Conservation (phyloP, 2,888 invertebrate genomes). For the Actias luna region DNA sequence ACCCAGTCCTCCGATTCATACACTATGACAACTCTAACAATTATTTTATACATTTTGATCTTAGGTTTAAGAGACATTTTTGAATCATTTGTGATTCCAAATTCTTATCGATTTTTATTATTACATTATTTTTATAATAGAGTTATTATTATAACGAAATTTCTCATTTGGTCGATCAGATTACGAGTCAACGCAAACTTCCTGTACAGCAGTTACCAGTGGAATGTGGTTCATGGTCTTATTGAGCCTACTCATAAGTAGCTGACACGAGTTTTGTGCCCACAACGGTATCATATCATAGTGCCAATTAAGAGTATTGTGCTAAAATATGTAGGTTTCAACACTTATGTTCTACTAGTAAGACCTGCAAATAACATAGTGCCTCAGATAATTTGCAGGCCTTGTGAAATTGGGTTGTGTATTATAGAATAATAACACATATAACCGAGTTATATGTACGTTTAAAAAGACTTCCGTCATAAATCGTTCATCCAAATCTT, state of each 20-base stretch:
- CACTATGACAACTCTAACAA: too few relatives aligned
- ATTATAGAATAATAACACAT: not conserved
- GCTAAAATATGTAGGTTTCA: constrained; percentile 30
- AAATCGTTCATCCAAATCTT: not conserved
- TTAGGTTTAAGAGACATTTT: too few relatives aligned
- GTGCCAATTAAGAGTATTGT: constrained; percentile 61
- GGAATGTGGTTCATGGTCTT: constrained; percentile 43
- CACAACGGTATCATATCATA: constrained; percentile 35
- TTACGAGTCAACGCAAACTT: constrained; percentile 74
- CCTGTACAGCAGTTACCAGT: constrained; percentile 44
- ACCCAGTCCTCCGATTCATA: too few relatives aligned
- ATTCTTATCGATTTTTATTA: too few relatives aligned
- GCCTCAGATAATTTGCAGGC: not conserved
- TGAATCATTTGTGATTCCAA: too few relatives aligned
- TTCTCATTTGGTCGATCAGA: constrained; percentile 42
- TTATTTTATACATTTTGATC: too few relatives aligned
- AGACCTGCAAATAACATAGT: constrained; percentile 8
- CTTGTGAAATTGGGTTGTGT: constrained; percentile 3
- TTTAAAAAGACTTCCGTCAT: not conserved
- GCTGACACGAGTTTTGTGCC: constrained; percentile 53
- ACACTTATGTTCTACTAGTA: not conserved
- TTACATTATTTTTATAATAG: too few relatives aligned
- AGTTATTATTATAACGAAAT: constrained; percentile 1
- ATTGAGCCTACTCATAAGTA: constrained; percentile 46
- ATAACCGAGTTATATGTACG: not conserved